These are phyloP conservation scores for Stichodactyla helianthus DNA, from an alignment of 64 coral and sea anemone genomes.

Conservation along the genomic window DNA sequence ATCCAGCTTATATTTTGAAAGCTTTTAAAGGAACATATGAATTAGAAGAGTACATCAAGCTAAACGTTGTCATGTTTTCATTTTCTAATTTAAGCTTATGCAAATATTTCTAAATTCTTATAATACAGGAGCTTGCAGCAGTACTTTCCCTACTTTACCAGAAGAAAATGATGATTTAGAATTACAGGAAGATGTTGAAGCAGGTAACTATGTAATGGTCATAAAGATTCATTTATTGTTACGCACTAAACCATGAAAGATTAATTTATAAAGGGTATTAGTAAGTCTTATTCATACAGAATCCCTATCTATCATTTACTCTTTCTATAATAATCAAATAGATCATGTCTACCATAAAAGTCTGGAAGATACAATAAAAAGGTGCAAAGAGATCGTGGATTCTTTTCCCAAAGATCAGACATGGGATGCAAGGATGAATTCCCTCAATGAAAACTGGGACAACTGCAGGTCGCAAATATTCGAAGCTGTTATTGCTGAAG, in stretches of 20 bases:
- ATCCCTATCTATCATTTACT: neutral
- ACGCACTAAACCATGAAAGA: neutral
- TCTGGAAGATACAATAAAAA: constrained; percentile 45
- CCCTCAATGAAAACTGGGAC: constrained; percentile 38
- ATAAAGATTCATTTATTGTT: neutral
- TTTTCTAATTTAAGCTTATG: neutral
- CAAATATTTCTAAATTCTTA: neutral
- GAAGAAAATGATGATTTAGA: constrained; percentile 9
- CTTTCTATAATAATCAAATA: neutral
- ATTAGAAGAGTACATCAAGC: neutral
- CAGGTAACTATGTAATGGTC: neutral
- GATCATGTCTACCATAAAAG: neutral
- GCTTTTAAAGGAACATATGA: neutral
- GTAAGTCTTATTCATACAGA: neutral
- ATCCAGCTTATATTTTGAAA: no score
- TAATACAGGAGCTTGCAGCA: neutral
- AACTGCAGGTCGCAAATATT: constrained; percentile 22
- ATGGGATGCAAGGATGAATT: constrained; percentile 27
- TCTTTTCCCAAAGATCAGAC: constrained; percentile 17
- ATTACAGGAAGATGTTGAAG: neutral
- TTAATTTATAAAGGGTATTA: constrained; percentile 2
- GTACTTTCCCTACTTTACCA: neutral
- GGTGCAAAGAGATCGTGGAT: constrained; percentile 21
- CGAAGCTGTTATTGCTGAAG: constrained; percentile 26
- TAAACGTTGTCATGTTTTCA: neutral